phyloP scores from a whole-genome alignment of 2,888 invertebrate genomes.

The Plebejus melissa region DNA sequence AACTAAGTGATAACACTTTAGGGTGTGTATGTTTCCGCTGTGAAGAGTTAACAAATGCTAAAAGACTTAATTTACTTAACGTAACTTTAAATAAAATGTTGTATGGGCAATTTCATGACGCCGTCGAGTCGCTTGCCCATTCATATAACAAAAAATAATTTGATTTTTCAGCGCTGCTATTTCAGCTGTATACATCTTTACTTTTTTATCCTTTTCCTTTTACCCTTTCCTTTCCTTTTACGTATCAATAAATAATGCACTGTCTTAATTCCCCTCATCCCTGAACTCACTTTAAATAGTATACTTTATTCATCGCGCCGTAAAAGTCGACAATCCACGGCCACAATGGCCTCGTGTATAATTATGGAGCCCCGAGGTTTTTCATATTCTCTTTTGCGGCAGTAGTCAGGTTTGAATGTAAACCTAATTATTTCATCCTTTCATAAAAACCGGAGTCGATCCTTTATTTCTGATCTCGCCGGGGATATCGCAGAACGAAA shows the following conservation, averaged over 20 bases:
- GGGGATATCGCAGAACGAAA: slow-evolving; percentile 49
- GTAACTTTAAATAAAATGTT: no score
- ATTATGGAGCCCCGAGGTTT: slow-evolving; percentile 37
- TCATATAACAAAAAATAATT: no score
- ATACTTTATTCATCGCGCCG: slow-evolving; percentile 14
- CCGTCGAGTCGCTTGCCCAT: no score
- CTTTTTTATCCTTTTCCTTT: not conserved
- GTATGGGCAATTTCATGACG: no score
- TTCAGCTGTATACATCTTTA: not conserved
- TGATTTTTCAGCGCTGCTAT: no score
- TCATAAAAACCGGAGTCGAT: slow-evolving; percentile 37
- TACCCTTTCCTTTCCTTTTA: not conserved
- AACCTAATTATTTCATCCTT: slow-evolving; percentile 43
- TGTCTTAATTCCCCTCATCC: not conserved
- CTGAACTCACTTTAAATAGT: slow-evolving; percentile 20
- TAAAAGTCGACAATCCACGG: slow-evolving; percentile 33
- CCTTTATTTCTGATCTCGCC: slow-evolving; percentile 37
- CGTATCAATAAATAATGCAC: slow-evolving; percentile 8
- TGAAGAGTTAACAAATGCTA: no score
- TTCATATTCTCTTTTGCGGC: slow-evolving; percentile 34
- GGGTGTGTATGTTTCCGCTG: no score
- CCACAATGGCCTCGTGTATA: slow-evolving; percentile 36
- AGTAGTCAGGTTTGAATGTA: slow-evolving; percentile 40
- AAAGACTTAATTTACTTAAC: not conserved
- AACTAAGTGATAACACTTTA: no score